phyloP scores from a whole-genome alignment of 2,113 vertebrate species.

The Zosterops lateralis region DNA sequence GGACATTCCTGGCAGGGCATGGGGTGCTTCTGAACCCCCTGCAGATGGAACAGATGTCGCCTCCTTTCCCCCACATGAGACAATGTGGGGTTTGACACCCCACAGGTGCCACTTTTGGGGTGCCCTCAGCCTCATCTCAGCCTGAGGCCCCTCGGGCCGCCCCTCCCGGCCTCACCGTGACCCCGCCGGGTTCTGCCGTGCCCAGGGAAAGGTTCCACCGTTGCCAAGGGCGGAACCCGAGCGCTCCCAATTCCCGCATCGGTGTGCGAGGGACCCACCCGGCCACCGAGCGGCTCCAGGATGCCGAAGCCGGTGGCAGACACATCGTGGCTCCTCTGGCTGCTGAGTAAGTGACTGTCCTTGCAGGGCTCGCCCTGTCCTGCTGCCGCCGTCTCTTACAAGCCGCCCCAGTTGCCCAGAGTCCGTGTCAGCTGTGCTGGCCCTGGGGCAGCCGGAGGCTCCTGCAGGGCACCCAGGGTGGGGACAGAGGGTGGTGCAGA shows the following conservation, averaged over 20 bases:
- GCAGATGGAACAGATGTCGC: neutral
- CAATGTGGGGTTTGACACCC: accelerated
- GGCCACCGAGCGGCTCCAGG: neutral
- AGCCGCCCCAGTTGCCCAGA: accelerated
- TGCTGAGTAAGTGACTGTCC: neutral
- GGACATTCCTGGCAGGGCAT: neutral
- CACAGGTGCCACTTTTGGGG: neutral
- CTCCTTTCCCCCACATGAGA: neutral
- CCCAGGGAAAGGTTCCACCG: neutral
- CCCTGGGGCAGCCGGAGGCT: neutral
- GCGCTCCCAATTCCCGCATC: neutral
- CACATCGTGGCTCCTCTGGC: neutral
- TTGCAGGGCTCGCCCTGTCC: neutral
- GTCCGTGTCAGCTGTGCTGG: neutral
- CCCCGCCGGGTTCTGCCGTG: accelerated
- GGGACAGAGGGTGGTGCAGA: neutral
- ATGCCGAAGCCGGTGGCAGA: neutral
- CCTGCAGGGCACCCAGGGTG: neutral
- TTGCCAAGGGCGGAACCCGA: neutral
- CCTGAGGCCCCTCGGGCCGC: neutral
- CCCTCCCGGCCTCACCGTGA: accelerated
- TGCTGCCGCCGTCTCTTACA: neutral
- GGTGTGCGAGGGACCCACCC: neutral
- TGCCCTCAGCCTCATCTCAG: neutral
- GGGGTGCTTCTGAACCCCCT: too few relatives aligned